A percentile compares a stretch with the other conserved stretches of the same genome.
Conservation (phyloP, 1,140 invertebrate genomes). For the Euschistus heros region DNA sequence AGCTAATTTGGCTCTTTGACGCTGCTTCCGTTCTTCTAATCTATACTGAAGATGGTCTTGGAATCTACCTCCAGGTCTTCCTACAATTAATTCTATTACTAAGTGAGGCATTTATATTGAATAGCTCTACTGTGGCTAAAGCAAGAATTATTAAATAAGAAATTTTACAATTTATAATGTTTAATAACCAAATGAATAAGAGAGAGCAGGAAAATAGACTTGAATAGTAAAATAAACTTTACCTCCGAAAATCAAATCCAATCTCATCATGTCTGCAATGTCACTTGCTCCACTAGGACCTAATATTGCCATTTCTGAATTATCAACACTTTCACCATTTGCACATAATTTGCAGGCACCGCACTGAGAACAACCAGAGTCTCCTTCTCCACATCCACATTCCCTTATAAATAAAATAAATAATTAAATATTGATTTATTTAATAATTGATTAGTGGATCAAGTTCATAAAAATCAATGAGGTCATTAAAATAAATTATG, state of each 20-base stretch:
- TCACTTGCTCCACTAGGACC: conserved; percentile 41
- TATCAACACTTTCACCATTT: conserved; percentile 49
- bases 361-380: conserved; percentile 85
- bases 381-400: conserved; percentile 91
- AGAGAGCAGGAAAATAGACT: too few species aligned
- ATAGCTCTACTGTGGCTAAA: too few species aligned
- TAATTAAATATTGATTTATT: neutral
- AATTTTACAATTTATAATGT: too few species aligned
- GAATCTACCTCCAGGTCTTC: conserved; percentile 42
- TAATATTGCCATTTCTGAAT: conserved; percentile 39
- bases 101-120: too few species aligned
- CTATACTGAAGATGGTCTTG: conserved; percentile 45
- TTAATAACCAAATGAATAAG: too few species aligned
- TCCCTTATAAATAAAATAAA: conserved; percentile 45
- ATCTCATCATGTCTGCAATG: conserved; percentile 43
- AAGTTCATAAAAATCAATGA: too few species aligned
- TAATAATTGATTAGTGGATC: too few species aligned
- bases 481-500: too few species aligned
- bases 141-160: too few species aligned
- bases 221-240: conserved; percentile 21
- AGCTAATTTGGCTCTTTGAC: conserved; percentile 39
- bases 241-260: conserved; percentile 43
- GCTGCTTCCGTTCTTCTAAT: conserved; percentile 46
- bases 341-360: conserved; percentile 84
- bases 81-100: conserved; percentile 31